A percentile compares a stretch with the other conserved stretches of the same genome.
Evolutionary conservation across 2,797 vertebrate species (phyloP).

Genomic region (Scomberomorus guttatus): DNA sequence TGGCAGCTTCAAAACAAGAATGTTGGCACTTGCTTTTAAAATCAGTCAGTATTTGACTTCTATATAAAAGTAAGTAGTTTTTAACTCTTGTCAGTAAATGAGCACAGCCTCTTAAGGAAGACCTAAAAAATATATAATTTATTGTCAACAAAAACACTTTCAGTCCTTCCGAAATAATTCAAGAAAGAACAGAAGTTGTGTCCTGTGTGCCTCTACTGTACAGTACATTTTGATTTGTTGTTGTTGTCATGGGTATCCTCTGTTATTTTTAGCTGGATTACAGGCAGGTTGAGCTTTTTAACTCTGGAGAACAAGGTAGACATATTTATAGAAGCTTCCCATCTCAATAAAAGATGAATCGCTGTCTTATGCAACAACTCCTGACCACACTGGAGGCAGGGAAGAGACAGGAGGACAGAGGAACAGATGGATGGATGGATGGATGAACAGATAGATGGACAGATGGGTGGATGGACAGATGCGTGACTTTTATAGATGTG

Average conservation of each 20-base stretch:
- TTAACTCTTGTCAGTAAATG: not conserved
- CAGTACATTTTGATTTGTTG: conserved; percentile 2
- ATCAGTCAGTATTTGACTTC: not conserved
- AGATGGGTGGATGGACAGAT: conserved; percentile 18
- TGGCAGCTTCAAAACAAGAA: not conserved
- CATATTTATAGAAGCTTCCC: conserved; percentile 72
- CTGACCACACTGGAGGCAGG: conserved; percentile 59
- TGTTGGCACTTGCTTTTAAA: not conserved
- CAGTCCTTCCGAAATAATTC: not conserved
- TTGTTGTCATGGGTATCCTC: conserved; percentile 24
- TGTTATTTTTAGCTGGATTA: conserved; percentile 56
- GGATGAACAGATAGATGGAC: conserved; percentile 6
- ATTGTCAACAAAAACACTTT: not conserved
- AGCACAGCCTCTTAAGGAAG: not conserved
- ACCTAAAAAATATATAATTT: not conserved
- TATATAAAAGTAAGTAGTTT: not conserved
- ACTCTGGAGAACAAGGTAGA: conserved; percentile 59
- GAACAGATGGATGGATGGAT: conserved; percentile 25
- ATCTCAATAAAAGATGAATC: conserved; percentile 78
- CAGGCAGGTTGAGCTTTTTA: conserved; percentile 58
- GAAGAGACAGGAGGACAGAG: conserved; percentile 16
- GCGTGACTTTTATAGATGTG: conserved; percentile 44
- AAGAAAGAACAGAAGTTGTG: not conserved
- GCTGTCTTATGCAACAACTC: conserved; percentile 71
- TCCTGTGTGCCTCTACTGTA: not conserved